Percentiles rank a stretch among this genome's conserved stretches.
phyloP scores from a whole-genome alignment of 2,888 invertebrate species.

The Synanthedon vespiformis region DNA sequence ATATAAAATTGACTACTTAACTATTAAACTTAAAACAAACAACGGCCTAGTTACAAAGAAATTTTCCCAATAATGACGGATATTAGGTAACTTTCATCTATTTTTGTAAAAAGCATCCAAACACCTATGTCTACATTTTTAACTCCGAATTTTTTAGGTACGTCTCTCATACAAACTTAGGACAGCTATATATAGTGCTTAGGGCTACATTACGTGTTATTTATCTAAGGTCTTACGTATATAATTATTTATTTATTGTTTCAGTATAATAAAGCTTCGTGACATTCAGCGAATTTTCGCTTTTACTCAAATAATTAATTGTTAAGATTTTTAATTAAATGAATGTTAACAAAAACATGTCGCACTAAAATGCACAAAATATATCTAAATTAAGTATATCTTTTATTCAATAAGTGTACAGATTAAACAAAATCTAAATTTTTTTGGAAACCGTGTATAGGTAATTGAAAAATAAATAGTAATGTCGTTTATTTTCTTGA shows the following conservation, averaged over 20 bases:
- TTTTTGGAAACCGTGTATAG: too few relatives aligned
- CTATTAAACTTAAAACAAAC: conserved; percentile 35
- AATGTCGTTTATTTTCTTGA: too few relatives aligned
- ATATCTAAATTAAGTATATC: too few relatives aligned
- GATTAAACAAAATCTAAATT: too few relatives aligned
- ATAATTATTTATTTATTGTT: conserved; percentile 58
- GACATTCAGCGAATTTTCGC: neutral
- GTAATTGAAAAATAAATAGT: too few relatives aligned
- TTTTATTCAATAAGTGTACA: too few relatives aligned
- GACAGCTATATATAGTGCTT: conserved; percentile 9
- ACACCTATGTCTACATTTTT: conserved; percentile 49
- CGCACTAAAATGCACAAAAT: too few relatives aligned
- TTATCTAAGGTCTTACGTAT: conserved; percentile 37
- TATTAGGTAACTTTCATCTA: conserved; percentile 32
- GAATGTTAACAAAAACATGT: too few relatives aligned
- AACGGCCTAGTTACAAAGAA: conserved; percentile 24
- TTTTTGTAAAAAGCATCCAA: conserved; percentile 66
- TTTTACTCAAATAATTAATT: too few relatives aligned
- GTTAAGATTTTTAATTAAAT: too few relatives aligned
- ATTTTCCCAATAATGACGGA: conserved; percentile 40
- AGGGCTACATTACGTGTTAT: conserved; percentile 14
- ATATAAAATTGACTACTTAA: conserved; percentile 59
- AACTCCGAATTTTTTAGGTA: conserved; percentile 26
- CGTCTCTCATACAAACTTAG: conserved; percentile 25
- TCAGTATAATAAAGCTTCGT: conserved; percentile 54